A percentile compares a stretch with the other conserved stretches of the same genome.
Evolutionary conservation across 1,140 invertebrate genomes (phyloP).

Genomic region (Latrodectus geometricus): DNA sequence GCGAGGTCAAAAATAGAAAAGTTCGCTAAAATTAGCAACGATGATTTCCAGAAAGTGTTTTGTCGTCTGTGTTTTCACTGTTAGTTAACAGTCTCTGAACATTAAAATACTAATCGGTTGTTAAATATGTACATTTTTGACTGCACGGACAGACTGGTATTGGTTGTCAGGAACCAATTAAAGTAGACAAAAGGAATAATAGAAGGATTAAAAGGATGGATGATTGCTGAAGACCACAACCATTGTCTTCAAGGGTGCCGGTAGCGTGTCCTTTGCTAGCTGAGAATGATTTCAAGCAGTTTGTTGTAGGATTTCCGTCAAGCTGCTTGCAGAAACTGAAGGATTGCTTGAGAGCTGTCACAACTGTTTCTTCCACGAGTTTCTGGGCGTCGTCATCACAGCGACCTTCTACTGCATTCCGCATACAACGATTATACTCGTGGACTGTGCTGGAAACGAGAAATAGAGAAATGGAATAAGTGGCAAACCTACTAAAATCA

Average conservation of each 20-base stretch:
- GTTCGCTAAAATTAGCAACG: too few relatives aligned
- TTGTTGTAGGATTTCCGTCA: not conserved
- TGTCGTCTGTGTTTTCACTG: too few relatives aligned
- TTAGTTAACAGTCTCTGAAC: too few relatives aligned
- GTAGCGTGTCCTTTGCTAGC: constrained; percentile 34
- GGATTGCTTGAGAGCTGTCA: constrained; percentile 32
- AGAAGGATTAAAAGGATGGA: not conserved
- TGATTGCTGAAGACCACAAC: not conserved
- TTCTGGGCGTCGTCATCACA: constrained; percentile 49
- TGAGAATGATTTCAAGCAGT: constrained; percentile 21
- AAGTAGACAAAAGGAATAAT: not conserved
- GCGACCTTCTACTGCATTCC: constrained; percentile 31
- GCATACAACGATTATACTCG: constrained; percentile 47
- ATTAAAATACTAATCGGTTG: too few relatives aligned
- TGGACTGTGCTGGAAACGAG: constrained; percentile 33
- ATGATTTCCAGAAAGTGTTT: too few relatives aligned
- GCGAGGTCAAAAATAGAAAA: too few relatives aligned
- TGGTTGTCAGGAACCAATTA: not conserved
- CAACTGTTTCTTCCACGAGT: constrained; percentile 42
- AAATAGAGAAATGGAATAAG: not conserved
- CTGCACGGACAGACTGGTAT: too few relatives aligned
- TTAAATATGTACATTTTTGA: too few relatives aligned
- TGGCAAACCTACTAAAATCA: not conserved
- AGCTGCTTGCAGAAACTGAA: constrained; percentile 36
- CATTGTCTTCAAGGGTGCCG: not conserved